Percentiles rank a stretch among this genome's conserved stretches.
phyloP scores from a whole-genome alignment of 2,797 vertebrate genomes.

The Sebastes paucispinis region DNA sequence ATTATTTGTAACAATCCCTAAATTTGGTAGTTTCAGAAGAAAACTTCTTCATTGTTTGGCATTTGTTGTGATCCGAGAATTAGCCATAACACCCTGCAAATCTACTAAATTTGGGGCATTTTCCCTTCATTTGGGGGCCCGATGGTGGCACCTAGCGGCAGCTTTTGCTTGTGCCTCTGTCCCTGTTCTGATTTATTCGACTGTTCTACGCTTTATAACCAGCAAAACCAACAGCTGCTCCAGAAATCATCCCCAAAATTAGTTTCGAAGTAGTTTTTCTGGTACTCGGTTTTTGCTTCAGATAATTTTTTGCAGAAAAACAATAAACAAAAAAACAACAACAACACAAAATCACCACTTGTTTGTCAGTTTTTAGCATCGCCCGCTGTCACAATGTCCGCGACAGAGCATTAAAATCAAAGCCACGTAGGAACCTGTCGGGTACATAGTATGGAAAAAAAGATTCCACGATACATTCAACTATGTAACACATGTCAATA shows the following conservation, averaged over 20 bases:
- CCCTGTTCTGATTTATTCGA: slow-evolving; percentile 4
- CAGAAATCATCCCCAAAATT: slow-evolving; percentile 2
- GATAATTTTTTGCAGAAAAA: slow-evolving; percentile 21
- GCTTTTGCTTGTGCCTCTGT: background rate
- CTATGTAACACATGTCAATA: slow-evolving; percentile 52
- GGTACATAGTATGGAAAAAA: slow-evolving; percentile 51
- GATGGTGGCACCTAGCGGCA: background rate
- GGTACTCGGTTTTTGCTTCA: slow-evolving; percentile 3
- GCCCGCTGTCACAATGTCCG: background rate
- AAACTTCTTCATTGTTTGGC: background rate
- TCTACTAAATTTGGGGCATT: background rate
- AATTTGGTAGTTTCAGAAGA: background rate
- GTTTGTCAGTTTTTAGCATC: slow-evolving; percentile 11
- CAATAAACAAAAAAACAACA: background rate
- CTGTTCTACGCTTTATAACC: slow-evolving; percentile 37
- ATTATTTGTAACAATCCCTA: background rate
- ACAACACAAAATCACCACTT: background rate
- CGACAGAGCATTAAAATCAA: slow-evolving; percentile 26
- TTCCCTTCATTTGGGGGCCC: background rate
- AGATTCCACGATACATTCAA: slow-evolving; percentile 70
- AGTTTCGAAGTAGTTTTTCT: background rate
- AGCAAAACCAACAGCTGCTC: slow-evolving; percentile 45
- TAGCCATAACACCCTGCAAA: background rate
- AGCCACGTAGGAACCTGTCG: slow-evolving; percentile 23
- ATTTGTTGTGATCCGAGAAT: background rate